A percentile compares a stretch with the other conserved stretches of the same genome.
These are phyloP conservation scores for Heliothis virescens DNA, from an alignment of 1,140 invertebrate species.

Conservation along the genomic window DNA sequence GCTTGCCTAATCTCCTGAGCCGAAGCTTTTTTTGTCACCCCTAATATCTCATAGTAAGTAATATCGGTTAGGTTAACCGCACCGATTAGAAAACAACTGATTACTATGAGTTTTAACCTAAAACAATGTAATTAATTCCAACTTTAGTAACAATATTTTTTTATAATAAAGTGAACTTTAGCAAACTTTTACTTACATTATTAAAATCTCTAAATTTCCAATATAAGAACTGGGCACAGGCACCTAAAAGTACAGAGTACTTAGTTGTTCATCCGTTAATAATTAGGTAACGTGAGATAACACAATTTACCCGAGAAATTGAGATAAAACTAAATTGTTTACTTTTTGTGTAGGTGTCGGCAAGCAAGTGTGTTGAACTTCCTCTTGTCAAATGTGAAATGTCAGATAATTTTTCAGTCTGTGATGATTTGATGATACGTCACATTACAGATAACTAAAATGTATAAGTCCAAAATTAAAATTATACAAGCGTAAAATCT, in stretches of 20 bases:
- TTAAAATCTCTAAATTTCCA: background rate
- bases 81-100: slow-evolving; percentile 60
- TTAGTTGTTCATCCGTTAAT: slow-evolving; percentile 36
- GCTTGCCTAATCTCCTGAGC: slow-evolving; percentile 92
- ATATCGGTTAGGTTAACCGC: slow-evolving; percentile 68
- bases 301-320: slow-evolving; percentile 48
- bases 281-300: slow-evolving; percentile 49
- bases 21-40: slow-evolving; percentile 89
- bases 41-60: slow-evolving; percentile 90
- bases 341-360: slow-evolving; percentile 61
- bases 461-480: no score
- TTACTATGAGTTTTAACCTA: slow-evolving; percentile 69
- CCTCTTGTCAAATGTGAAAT: no score
- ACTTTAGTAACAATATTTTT: background rate
- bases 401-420: no score
- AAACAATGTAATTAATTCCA: slow-evolving; percentile 49
- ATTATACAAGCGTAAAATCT: no score
- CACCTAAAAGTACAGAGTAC: background rate
- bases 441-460: no score
- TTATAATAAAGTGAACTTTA: background rate
- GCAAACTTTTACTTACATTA: slow-evolving; percentile 31
- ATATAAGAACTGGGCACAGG: background rate
- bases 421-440: no score
- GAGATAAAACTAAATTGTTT: slow-evolving; percentile 53
- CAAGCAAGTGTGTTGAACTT: background rate